phyloP scores from a whole-genome alignment of 2,888 invertebrate genomes.

The Aromia moschata region DNA sequence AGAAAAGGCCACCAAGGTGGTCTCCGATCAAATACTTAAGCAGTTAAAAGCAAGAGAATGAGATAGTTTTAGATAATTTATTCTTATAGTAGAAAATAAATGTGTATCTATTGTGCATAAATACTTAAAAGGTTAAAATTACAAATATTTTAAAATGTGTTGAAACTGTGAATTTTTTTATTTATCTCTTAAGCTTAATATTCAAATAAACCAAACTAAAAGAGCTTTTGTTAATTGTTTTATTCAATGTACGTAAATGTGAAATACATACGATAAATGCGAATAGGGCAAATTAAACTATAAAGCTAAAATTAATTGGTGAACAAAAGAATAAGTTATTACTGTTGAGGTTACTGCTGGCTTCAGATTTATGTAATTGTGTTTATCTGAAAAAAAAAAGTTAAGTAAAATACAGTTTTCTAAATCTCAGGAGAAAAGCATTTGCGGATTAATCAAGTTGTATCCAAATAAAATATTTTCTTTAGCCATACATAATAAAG shows the following conservation, averaged over 20 bases:
- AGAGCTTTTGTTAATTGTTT: conserved; percentile 12
- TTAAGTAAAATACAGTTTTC: too few species aligned
- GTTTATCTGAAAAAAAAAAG: conserved; percentile 64
- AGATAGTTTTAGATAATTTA: conserved; percentile 23
- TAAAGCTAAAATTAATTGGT: conserved; percentile 22
- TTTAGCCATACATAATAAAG: too few species aligned
- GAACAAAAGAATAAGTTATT: conserved; percentile 15
- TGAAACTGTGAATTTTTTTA: conserved; percentile 25
- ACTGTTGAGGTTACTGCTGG: conserved; percentile 1
- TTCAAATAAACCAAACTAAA: conserved; percentile 9
- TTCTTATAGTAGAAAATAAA: conserved; percentile 27
- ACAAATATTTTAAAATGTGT: conserved; percentile 35
- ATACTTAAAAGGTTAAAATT: conserved; percentile 32
- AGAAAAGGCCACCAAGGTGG: conserved; percentile 86
- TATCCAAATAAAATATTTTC: too few species aligned
- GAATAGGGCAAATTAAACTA: background rate
- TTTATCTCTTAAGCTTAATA: conserved; percentile 7
- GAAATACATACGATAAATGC: conserved; percentile 5
- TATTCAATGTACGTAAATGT: conserved; percentile 17
- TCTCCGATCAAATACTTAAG: conserved; percentile 87
- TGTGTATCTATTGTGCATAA: conserved; percentile 32
- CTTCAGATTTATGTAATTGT: conserved; percentile 62
- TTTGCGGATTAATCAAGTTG: too few species aligned
- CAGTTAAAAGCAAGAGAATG: conserved; percentile 63
- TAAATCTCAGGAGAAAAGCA: too few species aligned